Evolutionary conservation across 2,113 vertebrate genomes (phyloP), one percentile per base, ranked within the genome.

Genomic region (Siphamia tubifer): DNA sequence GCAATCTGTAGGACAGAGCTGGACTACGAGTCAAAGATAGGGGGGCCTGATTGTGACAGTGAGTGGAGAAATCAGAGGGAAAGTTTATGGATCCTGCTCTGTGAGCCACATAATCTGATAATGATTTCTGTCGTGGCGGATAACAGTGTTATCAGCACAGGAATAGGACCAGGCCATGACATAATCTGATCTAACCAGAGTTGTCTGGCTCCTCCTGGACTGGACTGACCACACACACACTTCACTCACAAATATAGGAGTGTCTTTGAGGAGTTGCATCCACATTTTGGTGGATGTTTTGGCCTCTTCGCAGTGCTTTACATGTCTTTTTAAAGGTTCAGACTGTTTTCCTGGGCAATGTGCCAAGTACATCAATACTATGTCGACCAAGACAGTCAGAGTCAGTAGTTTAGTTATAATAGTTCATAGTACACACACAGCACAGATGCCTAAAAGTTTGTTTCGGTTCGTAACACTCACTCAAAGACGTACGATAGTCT

Each of bases 111-210:
- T 66, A 54, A 71, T 71, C 21, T 32, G 31, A 74, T 77, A 0
- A 55, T 19, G 38, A 44, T 64, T 34, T 42, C 27, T 49, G n/a
- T 54, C 30, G 51, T 47, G 38, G 35, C 49, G 13, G 25, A 11
- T 74, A 68, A 68, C 17, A 2, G 52, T 56, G 68, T 81, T 76
- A 74, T 54, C 62, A 5, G 49, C 30, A 36, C 57, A 57, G 51
- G 48, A 79, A 78, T 53, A 70, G 48, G 10, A 12, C 63, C 2
- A 3, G 5, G 10, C 8, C 17, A 42, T 55, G 24, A 21, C 39
- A n/a, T 81, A 69, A 84, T 80, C 57, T 6, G 11, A 79, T 87
- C 1, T 77, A 16, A 44, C 32, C n/a, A 31, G 32, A 65, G 30
- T 36, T 17, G 20, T 51, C 55, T 68, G 66, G 28, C 66, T 58